Conservation (phyloP, 2,888 invertebrate genomes). For the Phoenoteleia sp. region DNA sequence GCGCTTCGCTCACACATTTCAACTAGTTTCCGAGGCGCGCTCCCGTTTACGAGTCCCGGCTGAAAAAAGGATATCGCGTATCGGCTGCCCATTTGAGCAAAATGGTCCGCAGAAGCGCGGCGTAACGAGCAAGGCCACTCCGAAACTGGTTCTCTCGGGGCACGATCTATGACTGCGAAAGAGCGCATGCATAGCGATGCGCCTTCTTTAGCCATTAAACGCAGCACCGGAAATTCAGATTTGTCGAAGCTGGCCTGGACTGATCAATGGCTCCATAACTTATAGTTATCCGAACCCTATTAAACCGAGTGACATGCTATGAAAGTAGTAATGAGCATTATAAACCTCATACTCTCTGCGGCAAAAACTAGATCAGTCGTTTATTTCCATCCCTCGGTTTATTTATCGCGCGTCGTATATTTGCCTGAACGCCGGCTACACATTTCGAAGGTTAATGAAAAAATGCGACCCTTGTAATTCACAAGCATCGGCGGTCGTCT, state of each 20-base stretch:
- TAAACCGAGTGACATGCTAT: constrained; percentile 45
- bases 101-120: constrained; percentile 51
- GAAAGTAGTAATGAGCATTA: constrained; percentile 31
- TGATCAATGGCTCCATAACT: constrained; percentile 52
- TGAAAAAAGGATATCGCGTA: constrained; percentile 41
- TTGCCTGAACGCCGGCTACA: not conserved
- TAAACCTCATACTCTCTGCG: constrained; percentile 1
- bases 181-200: constrained; percentile 44
- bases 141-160: constrained; percentile 63
- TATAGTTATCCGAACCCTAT: constrained; percentile 39
- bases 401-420: constrained; percentile 1
- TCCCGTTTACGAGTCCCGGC: not conserved
- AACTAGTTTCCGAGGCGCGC: constrained; percentile 18
- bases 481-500: too few relatives aligned
- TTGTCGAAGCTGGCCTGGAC: constrained; percentile 35
- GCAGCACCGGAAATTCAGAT: constrained; percentile 70
- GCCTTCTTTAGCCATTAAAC: constrained; percentile 54
- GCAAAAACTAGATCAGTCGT: constrained; percentile 11
- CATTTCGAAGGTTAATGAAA: not conserved
- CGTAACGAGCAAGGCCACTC: constrained; percentile 61
- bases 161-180: constrained; percentile 59
- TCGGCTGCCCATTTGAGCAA: constrained; percentile 50
- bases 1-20: too few relatives aligned
- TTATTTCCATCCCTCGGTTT: not conserved
- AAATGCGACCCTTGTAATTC: not conserved